phyloP scores from a whole-genome alignment of 2,113 vertebrate genomes.

The Agelaius tricolor region DNA sequence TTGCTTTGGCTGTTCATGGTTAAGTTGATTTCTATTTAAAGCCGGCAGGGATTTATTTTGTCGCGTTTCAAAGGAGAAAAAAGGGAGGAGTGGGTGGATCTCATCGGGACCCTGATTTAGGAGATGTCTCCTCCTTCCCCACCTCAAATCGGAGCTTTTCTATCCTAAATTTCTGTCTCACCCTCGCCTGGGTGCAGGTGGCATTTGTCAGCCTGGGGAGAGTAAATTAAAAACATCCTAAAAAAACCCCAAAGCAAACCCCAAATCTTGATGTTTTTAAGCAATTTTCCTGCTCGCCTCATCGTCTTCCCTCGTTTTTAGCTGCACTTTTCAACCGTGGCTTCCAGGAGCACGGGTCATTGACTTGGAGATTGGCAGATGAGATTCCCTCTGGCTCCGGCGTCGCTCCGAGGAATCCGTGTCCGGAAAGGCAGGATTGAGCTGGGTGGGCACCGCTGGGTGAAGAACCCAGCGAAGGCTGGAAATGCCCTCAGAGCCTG shows the following conservation, averaged over 20 bases:
- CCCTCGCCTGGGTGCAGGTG: background rate
- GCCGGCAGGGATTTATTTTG: background rate
- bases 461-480: background rate
- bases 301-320: background rate
- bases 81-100: background rate
- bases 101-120: background rate
- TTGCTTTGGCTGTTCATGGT: background rate
- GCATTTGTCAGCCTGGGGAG: background rate
- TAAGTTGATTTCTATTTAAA: background rate
- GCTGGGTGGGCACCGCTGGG: background rate
- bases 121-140: background rate
- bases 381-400: background rate
- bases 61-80: background rate
- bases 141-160: background rate
- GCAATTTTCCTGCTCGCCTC: background rate
- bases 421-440: background rate
- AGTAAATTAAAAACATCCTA: background rate
- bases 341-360: background rate
- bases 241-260: background rate
- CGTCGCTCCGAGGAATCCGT: background rate
- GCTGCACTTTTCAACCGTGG: background rate
- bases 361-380: background rate
- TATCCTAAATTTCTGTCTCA: background rate
- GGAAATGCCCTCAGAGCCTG: rapidly evolving
- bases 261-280: background rate